A percentile compares a stretch with the other conserved stretches of the same genome.
phyloP scores from a whole-genome alignment of 2,113 vertebrate species.

The Brienomyrus longianalis region DNA sequence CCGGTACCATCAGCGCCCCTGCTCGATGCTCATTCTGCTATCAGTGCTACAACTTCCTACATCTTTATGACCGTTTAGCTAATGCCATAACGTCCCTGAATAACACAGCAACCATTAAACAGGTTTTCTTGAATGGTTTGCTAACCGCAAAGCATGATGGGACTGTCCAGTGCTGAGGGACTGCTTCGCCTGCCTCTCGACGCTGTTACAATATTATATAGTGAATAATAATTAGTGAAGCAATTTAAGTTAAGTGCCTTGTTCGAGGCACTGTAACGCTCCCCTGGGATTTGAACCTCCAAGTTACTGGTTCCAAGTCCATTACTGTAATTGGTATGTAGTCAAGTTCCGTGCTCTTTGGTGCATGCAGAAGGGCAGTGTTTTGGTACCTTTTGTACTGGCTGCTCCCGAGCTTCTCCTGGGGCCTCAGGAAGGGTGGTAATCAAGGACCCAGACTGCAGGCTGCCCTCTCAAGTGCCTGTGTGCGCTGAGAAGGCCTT shows the following conservation, averaged over 20 bases:
- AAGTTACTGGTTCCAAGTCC: neutral
- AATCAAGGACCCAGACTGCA: neutral
- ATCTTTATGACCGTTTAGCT: neutral
- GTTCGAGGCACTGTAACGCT: neutral
- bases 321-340: neutral
- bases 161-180: neutral
- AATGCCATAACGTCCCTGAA: neutral
- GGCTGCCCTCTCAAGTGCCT: neutral
- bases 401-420: neutral
- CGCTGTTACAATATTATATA: neutral
- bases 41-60: neutral
- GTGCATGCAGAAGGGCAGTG: neutral
- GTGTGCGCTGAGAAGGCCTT: neutral
- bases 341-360: neutral
- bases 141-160: neutral
- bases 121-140: too few species aligned
- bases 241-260: neutral
- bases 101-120: neutral
- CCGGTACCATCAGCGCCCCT: neutral
- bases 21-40: neutral
- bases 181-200: neutral
- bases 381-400: neutral
- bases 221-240: constrained; percentile 5
- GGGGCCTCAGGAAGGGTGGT: neutral
- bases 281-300: neutral